Evolutionary conservation across 2,888 invertebrate genomes (phyloP), one percentile per base, ranked within the genome.

Genomic region (Nudaria mundana): DNA sequence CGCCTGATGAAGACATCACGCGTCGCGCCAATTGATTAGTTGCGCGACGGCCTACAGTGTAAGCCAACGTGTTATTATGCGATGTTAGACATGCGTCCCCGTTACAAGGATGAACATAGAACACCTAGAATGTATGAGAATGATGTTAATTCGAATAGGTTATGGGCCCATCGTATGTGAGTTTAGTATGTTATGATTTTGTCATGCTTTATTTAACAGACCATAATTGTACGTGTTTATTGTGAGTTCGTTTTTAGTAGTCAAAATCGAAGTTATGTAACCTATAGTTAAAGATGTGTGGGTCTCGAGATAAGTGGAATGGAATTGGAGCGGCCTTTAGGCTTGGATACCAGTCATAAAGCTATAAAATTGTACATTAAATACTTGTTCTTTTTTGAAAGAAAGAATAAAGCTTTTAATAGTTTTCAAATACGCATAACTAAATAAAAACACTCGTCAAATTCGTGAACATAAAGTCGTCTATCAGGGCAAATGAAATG

Each of bases 1-100:
- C 86, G 70, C 60, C 83, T 83, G 85, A 88, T 88, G 87, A 87
- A 87, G 87, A 84, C 87, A 88, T 88, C 87, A 87, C 76, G 80
- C 73, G 71, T 76, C 77, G 70, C 75, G 73, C 73, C 85, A 85
- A 88, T 88, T 87, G 87, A 87, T 87, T 87, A 86, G 86, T 79
- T 76, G 81, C 87, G 87, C 81, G 81, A 82, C 87, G 79, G 71
- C 66, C 76, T 70, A 53, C 64, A 71, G 66, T 58, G 57, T 52
- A 63, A 59, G 63, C 73, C 68, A 78, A 78, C 77, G 74, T 85
- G 72, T 84, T 85, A 85, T 85, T 84, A 85, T 82, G 76, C 73
- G 80, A 83, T 76, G 74, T 83, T 85, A 79, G 79, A 79, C 78
- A 81, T 78, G 81, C 81, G 81, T 65, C 76, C 72, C 69, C 67